These are phyloP conservation scores for Heptranchias perlo DNA, from an alignment of 2,113 vertebrate species.

Conservation along the genomic window DNA sequence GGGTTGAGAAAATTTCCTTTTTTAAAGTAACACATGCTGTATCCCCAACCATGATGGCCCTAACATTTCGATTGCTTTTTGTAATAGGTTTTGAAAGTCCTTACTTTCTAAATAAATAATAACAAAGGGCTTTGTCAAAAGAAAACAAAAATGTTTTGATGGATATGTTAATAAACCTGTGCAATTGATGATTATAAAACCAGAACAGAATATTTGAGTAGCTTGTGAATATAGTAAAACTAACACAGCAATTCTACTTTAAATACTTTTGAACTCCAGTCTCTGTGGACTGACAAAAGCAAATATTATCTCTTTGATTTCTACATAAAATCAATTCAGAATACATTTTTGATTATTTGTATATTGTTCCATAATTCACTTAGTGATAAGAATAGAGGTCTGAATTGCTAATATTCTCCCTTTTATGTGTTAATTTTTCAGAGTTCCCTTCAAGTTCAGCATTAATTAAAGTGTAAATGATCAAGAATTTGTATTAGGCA, in stretches of 20 bases:
- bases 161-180: constrained; percentile 15
- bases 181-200: background rate
- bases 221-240: background rate
- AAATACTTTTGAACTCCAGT: constrained; percentile 1
- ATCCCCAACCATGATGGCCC: background rate
- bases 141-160: background rate
- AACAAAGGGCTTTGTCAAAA: background rate
- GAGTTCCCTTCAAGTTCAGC: background rate
- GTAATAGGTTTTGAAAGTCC: background rate
- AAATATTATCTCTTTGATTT: constrained; percentile 20
- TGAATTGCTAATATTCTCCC: constrained; percentile 28
- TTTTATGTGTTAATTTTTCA: constrained; percentile 11
- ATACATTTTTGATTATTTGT: background rate
- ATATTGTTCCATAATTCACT: background rate
- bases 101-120: background rate
- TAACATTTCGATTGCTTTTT: background rate
- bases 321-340: background rate
- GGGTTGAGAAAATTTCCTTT: background rate
- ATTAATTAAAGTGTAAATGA: constrained; percentile 16
- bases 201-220: background rate
- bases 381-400: background rate
- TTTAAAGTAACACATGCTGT: background rate
- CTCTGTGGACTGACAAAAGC: background rate
- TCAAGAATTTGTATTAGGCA: background rate
- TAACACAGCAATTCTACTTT: background rate